phyloP scores from a whole-genome alignment of 1,140 invertebrate species.

The Diorhabda carinulata region DNA sequence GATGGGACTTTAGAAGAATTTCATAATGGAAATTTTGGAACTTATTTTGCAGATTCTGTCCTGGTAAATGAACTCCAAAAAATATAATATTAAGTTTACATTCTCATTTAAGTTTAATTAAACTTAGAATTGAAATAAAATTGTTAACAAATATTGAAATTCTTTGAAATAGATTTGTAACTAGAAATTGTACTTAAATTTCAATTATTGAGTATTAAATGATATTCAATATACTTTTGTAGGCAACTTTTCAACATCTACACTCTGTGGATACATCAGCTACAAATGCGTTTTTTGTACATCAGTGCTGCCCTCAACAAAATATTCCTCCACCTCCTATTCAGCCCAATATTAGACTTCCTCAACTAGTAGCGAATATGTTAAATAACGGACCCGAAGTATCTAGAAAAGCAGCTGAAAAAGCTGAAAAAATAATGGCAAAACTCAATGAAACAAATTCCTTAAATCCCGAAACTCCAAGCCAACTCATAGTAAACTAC shows the following conservation, averaged over 20 bases:
- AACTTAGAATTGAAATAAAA: too few species aligned
- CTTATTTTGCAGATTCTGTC: too few species aligned
- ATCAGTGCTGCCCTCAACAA: slow-evolving; percentile 40
- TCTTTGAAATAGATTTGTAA: too few species aligned
- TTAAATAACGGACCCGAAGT: slow-evolving; percentile 36
- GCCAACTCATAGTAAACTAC: slow-evolving; percentile 1
- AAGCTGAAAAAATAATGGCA: slow-evolving; percentile 18
- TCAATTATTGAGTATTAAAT: neutral
- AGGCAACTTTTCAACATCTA: slow-evolving; percentile 45
- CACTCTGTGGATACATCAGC: slow-evolving; percentile 37
- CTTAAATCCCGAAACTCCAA: neutral
- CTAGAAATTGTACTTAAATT: too few species aligned
- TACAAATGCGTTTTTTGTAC: slow-evolving; percentile 42
- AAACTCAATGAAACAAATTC: slow-evolving; percentile 7
- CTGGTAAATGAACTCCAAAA: too few species aligned
- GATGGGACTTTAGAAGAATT: too few species aligned
- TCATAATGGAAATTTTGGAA: too few species aligned
- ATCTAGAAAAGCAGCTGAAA: slow-evolving; percentile 29
- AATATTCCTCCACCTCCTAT: slow-evolving; percentile 33
- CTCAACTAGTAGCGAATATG: slow-evolving; percentile 40
- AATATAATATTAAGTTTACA: too few species aligned
- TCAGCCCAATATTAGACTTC: slow-evolving; percentile 34
- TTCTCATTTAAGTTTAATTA: too few species aligned
- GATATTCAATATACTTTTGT: slow-evolving; percentile 24
- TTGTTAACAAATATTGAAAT: too few species aligned